These are phyloP conservation scores for Mantis religiosa DNA, from an alignment of 2,888 invertebrate genomes.

Conservation along the genomic window DNA sequence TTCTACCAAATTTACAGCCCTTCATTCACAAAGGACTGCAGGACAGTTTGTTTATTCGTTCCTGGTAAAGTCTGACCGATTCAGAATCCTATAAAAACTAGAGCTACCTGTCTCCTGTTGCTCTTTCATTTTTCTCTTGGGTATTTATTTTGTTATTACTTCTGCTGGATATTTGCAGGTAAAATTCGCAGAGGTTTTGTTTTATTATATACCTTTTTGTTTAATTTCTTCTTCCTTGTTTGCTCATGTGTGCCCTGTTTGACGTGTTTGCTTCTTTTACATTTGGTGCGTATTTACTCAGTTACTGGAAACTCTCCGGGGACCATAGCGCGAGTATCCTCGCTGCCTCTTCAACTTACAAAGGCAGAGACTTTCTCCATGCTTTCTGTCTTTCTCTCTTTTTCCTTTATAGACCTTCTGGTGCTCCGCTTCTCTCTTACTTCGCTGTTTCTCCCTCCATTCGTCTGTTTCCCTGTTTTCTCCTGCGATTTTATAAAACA, in stretches of 20 bases:
- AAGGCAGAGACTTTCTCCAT: constrained; percentile 21
- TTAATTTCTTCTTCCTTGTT: not conserved
- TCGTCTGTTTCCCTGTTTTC: constrained; percentile 21
- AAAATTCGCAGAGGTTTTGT: not conserved
- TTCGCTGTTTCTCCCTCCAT: not conserved
- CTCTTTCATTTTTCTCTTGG: not conserved
- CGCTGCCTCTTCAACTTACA: not conserved
- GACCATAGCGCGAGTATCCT: constrained; percentile 8
- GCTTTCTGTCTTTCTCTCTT: not conserved
- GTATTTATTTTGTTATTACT: not conserved
- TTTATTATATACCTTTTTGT: not conserved
- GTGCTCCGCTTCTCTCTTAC: not conserved
- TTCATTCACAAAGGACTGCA: not conserved
- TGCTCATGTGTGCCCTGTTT: not conserved
- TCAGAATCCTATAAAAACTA: not conserved
- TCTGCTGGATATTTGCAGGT: not conserved
- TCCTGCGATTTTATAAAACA: constrained; percentile 14
- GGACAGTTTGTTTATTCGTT: not conserved
- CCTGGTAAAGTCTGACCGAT: too few relatives aligned
- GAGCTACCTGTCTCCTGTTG: not conserved
- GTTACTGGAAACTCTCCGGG: constrained; percentile 18
- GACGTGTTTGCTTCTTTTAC: constrained; percentile 5
- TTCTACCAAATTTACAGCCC: not conserved
- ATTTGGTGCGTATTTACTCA: constrained; percentile 19
- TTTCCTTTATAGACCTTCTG: not conserved